Base-by-base conservation (phyloP, 2,888 invertebrate species). In the Lysandra bellargus region DNA sequence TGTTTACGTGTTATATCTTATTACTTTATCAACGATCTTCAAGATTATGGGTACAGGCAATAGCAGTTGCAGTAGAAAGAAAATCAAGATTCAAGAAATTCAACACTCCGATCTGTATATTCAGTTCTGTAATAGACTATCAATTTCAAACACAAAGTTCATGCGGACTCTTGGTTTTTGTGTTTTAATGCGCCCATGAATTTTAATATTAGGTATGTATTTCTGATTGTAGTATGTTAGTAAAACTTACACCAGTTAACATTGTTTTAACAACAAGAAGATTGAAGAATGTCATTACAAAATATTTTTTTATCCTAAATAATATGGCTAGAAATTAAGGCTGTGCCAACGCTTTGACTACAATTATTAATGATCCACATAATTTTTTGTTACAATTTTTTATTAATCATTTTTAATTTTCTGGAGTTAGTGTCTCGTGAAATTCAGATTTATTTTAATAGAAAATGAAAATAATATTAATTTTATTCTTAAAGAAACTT, bases 1-100 rank as follows among this genome's bases (percentile, higher is more conserved):
- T 76, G 76, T 76, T 75, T 75, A 75, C 75, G 73, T 33, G 57
- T 30, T 49, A 17, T 49, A 74, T 74, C 49, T 49, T 49, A 49
- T 49, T 49, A 23, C 75, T 49, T 49, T 75, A 75, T 75, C n/a
- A 49, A 44, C n/a, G 44, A 49, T n/a, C 30, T 33, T 12, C 6
- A 33, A 17, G 14, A 64, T 64, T 30, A 64, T 30, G 49, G 49
- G 23, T 33, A 69, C 33, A 14, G 4, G 14, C 69, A 33, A 64
- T 30, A 14, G 14, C 17, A 49, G 9, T 9, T 23, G 23, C 23
- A 9, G 37, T 37, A 4, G 9, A 1, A 49, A 49, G 49, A 49
- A 49, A 49, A 49, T 49, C 49, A 12, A 49, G 49, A 49, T 9
- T 49, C 49, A 49, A 12, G 49, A 49, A 49, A 12, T 49, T 49